Base-by-base conservation (phyloP, 2,113 vertebrate species). In the Eclectus roratus region DNA sequence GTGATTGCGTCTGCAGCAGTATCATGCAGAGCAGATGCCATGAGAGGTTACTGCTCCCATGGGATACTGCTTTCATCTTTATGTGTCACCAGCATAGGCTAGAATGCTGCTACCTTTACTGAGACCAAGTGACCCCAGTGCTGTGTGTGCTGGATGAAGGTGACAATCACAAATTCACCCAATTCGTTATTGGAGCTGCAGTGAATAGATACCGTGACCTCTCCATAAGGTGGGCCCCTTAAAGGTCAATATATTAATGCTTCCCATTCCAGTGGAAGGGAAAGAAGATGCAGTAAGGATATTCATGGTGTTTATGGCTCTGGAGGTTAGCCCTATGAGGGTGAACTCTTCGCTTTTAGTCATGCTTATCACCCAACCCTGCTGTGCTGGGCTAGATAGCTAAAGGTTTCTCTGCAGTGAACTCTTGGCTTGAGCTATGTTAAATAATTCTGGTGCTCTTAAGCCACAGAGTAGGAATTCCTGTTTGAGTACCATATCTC, bases 1-100 rank as follows among this genome's bases (percentile, higher is more conserved):
- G 61, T 7, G n/a, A 27, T 2, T 27, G 66, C 63, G 50, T 29
- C 46, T 35, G 29, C 82, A 29, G 50, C 0, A 0, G 19, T 29
- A 44, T 43, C 61, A 64, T 65, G 28, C 43, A 39, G 27, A 39
- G 58, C 52, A 68, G 73, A 4, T 35, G 6, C 9, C n/a, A 3
- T 1, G 5, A 60, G 52, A 66, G 20, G 17, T 31, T 25, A 15
- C 56, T 72, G 39, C 33, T 89, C 19, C 35, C 18, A 1, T 8
- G 50, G 61, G 66, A 49, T 63, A 39, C 33, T 69, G 35, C 18
- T 53, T 21, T 60, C 37, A 29, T n/a, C 46, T 49, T 61, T 21
- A 14, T 39, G 15, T 44, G 47, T 18, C 46, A 16, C 35, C 33
- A 55, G 39, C 23, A 10, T 0, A n/a, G 61, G 17, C 39, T n/a